Conservation (phyloP, 2,113 vertebrate species). For the Chionomys nivalis region DNA sequence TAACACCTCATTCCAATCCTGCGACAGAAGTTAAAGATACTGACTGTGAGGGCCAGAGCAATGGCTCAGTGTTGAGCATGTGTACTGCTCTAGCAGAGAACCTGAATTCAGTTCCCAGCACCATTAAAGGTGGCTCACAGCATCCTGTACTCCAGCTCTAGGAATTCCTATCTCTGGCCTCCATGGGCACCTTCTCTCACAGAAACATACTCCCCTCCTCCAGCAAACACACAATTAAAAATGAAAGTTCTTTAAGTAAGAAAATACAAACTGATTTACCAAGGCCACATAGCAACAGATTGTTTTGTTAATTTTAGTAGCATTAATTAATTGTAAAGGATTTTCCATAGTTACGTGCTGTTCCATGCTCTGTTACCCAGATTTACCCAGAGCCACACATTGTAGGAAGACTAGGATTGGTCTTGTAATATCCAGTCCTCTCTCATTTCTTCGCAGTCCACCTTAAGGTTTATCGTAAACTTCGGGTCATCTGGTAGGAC, state of each 20-base stretch:
- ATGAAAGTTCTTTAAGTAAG: not conserved
- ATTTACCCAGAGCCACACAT: not conserved
- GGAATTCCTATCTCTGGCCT: not conserved
- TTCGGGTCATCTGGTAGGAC: not conserved
- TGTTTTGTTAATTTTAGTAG: not conserved
- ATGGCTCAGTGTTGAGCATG: not conserved
- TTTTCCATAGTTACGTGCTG: not conserved
- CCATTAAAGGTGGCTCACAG: not conserved
- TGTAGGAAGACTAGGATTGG: not conserved
- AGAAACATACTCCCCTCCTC: not conserved
- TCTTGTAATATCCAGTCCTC: not conserved
- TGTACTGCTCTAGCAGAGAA: not conserved
- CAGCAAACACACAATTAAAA: too few relatives aligned
- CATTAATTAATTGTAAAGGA: not conserved
- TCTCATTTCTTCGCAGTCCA: not conserved
- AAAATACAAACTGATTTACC: not conserved
- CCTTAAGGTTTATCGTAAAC: not conserved
- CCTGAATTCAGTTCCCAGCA: not conserved
- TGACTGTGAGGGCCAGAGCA: not conserved
- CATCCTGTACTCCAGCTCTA: not conserved
- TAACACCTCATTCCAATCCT: not conserved
- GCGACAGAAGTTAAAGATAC: not conserved
- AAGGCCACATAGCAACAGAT: not conserved
- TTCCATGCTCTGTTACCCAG: not conserved
- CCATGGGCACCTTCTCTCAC: not conserved